Percentiles rank a stretch among this genome's conserved stretches.
Conservation (phyloP, 1,140 invertebrate species). For the Tribolium castaneum region DNA sequence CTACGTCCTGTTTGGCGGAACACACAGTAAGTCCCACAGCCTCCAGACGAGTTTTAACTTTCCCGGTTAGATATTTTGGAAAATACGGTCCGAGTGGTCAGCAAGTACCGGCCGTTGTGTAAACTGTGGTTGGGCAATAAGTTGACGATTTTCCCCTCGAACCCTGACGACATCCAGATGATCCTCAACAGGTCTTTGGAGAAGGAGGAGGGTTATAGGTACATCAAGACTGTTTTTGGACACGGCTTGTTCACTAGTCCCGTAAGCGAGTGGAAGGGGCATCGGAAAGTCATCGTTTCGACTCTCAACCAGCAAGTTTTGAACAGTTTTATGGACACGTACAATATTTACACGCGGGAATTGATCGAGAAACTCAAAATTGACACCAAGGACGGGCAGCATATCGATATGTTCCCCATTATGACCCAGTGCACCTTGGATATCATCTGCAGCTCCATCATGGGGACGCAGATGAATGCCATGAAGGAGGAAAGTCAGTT, state of each 20-base stretch:
- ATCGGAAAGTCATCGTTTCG: constrained; percentile 52
- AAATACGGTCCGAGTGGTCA: neutral
- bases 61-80: constrained; percentile 14
- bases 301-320: constrained; percentile 53
- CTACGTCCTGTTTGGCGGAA: neutral
- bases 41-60: constrained; percentile 10
- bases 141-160: neutral
- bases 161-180: constrained; percentile 31
- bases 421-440: constrained; percentile 37
- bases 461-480: constrained; percentile 42
- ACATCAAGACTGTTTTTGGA: constrained; percentile 5
- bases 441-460: constrained; percentile 46
- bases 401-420: constrained; percentile 43
- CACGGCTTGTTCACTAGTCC: constrained; percentile 30
- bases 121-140: constrained; percentile 24
- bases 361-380: constrained; percentile 49
- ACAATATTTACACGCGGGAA: constrained; percentile 41
- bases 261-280: constrained; percentile 48
- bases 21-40: neutral
- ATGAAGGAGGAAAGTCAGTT: constrained; percentile 33
- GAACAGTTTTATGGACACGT: constrained; percentile 50
- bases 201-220: neutral
- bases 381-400: neutral
- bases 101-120: neutral
- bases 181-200: constrained; percentile 11